Base-by-base conservation (phyloP, 2,113 vertebrate genomes). In the Eretmochelys imbricata region DNA sequence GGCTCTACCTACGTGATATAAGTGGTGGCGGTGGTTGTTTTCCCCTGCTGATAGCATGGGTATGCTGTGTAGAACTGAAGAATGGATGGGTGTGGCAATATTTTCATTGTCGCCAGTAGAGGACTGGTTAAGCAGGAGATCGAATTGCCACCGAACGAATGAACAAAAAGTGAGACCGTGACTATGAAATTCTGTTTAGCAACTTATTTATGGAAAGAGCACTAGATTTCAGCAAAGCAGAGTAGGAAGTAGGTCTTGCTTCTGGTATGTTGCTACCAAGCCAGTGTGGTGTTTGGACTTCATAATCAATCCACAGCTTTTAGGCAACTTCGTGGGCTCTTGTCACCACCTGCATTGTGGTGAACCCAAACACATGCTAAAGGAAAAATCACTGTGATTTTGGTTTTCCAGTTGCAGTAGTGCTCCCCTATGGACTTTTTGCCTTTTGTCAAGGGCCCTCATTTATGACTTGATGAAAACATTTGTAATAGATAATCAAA, bases 401-500 rank as follows among this genome's bases (percentile, higher is more conserved):
- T 38, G 98, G 94, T 97, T 96, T 94, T 97, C 91, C 90, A 5
- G 69, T 89, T 1, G 1, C 87, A 0, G 0, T 27, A 51, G 86
- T 8, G n/a, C 88, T 87, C 38, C 59, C 95, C 57, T 83, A 65
- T 79, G 78, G 93, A 91, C 96, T 95, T 89, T 95, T 97, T n/a
- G 93, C 95, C 97, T 98, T 99, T 98, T 98, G 97, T 97, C 89
- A 78, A 92, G 97, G 96, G 95, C 96, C 96, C 97, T 94, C 96
- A 79, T 98, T 98, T 98, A 97, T 98, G 97, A 97, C 98, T 98
- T 97, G 97, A 99, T 97, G 98, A 99, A 98, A 99, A 98, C 98
- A 98, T 97, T 95, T 97, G 97, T 98, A 98, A 98, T 96, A 98
- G 98, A 99, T 99, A 98, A 99, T 99, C 99, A 98, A 99, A 99